Evolutionary conservation across 2,113 vertebrate genomes (phyloP), one percentile per base, ranked within the genome.

Genomic region (Gobius niger): DNA sequence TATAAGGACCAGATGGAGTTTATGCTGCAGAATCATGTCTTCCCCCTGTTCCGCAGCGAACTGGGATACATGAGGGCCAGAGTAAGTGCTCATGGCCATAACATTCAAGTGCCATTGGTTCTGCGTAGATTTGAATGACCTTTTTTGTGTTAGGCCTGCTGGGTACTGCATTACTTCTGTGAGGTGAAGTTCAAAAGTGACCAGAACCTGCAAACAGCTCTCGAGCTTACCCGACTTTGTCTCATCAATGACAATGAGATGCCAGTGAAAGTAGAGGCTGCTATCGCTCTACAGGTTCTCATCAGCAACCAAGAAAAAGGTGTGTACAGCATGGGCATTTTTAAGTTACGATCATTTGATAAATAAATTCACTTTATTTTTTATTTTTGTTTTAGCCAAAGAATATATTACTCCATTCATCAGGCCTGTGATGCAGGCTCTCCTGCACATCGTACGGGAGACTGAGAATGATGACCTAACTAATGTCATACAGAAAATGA

Each of bases 1-100:
- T 99, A 99, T 81, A 99, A 99, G 90, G 96, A 99, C 91, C 98
- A 99, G 87, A 99, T 99, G 98, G 98, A 99, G 89, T 96, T 96
- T 78, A 98, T 99, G 96, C 86, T 99, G 77, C 96, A 98, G 90
- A 98, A 95, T 91, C 96, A 99, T 7, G 98, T 99, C 74, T 99
- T 99, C 83, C 96, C 96, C 77, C 92, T 99, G 41, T 99, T 99
- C 91, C 95, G 93, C 88, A 98, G 92, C 86, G 96, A 96, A 76
- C 92, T 99, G 72, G 97, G 97, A 75, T 99, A 99, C 89, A 98
- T 99, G 96, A 95, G 98, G 93, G 98, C 96, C 59, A 93, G 98
- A 91, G 98, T 99, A 93, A 93, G 94, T 50, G 61, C 56, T 68
- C 5, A 13, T 60, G 40, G 9, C 34, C 13, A 9, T 54, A 24